Percentiles rank a stretch among this genome's conserved stretches.
phyloP scores from a whole-genome alignment of 2,113 vertebrate genomes.

The Poecilia latipinna region DNA sequence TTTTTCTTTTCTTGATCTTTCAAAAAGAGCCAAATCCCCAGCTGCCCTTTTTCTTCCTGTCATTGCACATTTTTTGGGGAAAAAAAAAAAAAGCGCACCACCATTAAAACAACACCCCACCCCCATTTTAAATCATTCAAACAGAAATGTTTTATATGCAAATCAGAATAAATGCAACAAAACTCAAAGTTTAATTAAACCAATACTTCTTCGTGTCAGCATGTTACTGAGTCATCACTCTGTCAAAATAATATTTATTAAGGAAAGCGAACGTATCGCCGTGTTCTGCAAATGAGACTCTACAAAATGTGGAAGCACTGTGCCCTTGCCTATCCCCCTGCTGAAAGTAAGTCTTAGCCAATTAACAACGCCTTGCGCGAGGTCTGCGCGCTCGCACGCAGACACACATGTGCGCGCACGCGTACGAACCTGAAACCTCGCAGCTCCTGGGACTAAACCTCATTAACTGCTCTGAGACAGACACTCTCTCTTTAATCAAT shows the following conservation, averaged over 20 bases:
- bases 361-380: constrained; percentile 78
- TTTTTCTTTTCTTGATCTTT: too few relatives aligned
- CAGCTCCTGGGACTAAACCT: constrained; percentile 80
- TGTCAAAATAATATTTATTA: constrained; percentile 52
- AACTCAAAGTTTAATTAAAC: constrained; percentile 38
- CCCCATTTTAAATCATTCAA: constrained; percentile 21
- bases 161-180: constrained; percentile 45
- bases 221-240: constrained; percentile 67
- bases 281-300: constrained; percentile 57
- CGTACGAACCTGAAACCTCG: constrained; percentile 61
- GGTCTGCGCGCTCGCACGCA: constrained; percentile 60
- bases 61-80: too few relatives aligned
- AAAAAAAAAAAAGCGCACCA: too few relatives aligned
- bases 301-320: constrained; percentile 59
- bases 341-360: constrained; percentile 80
- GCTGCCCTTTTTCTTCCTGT: too few relatives aligned
- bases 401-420: constrained; percentile 52
- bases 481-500: constrained; percentile 82
- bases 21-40: too few relatives aligned
- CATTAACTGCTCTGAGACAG: constrained; percentile 82
- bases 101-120: constrained; percentile 21
- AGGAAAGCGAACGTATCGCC: constrained; percentile 46
- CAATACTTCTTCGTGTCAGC: constrained; percentile 54
- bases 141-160: constrained; percentile 22
- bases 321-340: constrained; percentile 78